Base-by-base conservation (phyloP, 2,888 invertebrate genomes). In the Ormyrus thymus region DNA sequence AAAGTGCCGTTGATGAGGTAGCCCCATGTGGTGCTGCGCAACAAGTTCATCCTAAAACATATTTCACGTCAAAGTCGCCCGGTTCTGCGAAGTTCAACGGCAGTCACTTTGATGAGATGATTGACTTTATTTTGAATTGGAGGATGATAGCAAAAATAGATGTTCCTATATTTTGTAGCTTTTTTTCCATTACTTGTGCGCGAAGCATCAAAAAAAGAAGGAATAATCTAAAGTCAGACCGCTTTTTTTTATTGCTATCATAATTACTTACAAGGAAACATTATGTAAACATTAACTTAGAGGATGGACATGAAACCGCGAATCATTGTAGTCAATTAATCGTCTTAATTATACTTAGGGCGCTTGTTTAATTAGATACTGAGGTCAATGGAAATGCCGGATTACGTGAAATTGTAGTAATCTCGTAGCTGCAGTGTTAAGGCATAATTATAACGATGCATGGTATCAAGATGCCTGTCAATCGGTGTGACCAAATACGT, bases 331-430 rank as follows among this genome's bases (percentile, higher is more conserved):
- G 29, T 29, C 4, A 29, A 29, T 29, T 2, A 29, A 29, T 29
- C 3, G 29, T 29, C 29, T 29, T 29, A 29, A 29, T 29, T 29
- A 4, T 29, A 29, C 29, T 29, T 3, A 29, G 29, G 29, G 29
- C 29, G 29, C 2, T 29, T 29, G 29, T 29, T 29, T 29, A 29
- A 29, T 50, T 7, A 61, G 3, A 48, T 7, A 59, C 10, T 62
- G 45, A 10, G 9, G 50, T 48, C 8, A 56, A 72, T 73, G n/a
- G 45, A 71, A 58, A 10, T 11, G 53, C 70, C 7, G 51, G 59
- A 71, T 91, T 89, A 94, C 94, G 92, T 93, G 86, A 94, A 93
- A 89, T 94, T 94, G 85, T 92, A 94, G 89, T 94, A 92, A 82
- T 94, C 93, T 81, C 91, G 88, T 77, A 94, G 91, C 85, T 93